These are phyloP conservation scores for Atlantisia rogersi DNA, from an alignment of 2,113 vertebrate species.

Conservation along the genomic window DNA sequence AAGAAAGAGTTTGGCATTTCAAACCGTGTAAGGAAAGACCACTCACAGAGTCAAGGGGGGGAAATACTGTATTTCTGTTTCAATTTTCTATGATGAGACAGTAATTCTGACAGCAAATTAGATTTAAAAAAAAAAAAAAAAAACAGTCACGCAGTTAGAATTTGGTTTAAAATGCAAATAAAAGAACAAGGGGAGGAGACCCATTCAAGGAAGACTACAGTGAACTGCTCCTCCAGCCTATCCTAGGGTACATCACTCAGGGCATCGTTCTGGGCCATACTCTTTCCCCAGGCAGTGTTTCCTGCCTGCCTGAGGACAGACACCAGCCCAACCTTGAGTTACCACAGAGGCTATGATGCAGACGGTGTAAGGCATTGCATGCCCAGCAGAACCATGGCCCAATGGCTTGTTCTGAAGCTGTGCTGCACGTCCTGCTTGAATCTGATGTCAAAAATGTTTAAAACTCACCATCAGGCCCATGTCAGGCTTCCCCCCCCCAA, in stretches of 20 bases:
- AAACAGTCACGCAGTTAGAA: background rate
- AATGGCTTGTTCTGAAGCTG: background rate
- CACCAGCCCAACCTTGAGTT: background rate
- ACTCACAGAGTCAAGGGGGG: background rate
- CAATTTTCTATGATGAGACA: constrained; percentile 32
- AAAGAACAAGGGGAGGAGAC: constrained; percentile 29
- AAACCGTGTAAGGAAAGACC: background rate
- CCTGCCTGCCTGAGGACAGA: background rate
- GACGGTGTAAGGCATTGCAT: rapidly evolving
- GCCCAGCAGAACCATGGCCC: rapidly evolving
- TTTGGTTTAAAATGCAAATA: constrained; percentile 49
- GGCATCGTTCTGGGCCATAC: background rate
- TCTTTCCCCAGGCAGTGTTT: background rate
- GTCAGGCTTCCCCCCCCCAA: background rate
- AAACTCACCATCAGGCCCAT: background rate
- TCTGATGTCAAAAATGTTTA: background rate
- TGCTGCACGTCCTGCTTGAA: background rate
- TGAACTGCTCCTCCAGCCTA: background rate
- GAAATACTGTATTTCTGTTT: constrained; percentile 47
- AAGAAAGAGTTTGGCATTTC: background rate
- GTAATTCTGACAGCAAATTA: constrained; percentile 42
- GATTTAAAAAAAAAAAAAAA: background rate
- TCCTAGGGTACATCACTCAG: background rate
- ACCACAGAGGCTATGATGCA: rapidly evolving
- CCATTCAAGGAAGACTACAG: background rate